Conservation (phyloP, 2,888 invertebrate genomes). For the Zootermopsis nevadensis region DNA sequence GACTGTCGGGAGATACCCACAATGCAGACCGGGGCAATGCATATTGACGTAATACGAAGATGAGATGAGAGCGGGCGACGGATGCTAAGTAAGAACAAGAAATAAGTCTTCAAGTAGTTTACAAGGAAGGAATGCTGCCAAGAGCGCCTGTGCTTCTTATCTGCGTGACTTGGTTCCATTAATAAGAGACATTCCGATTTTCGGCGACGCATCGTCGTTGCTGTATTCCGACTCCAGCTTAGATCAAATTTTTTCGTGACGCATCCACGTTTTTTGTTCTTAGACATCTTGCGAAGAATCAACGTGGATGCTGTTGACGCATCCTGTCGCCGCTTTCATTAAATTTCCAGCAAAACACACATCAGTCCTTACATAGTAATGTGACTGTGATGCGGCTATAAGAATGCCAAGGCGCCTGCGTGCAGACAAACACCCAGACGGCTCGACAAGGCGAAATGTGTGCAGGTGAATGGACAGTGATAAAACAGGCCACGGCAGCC, state of each 20-base stretch:
- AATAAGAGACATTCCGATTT: slow-evolving; percentile 6
- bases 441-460: too few relatives aligned
- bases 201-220: slow-evolving; percentile 2
- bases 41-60: not conserved
- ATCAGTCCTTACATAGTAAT: not conserved
- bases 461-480: too few relatives aligned
- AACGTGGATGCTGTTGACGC: not conserved
- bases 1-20: not conserved
- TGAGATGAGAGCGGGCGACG: not conserved
- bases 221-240: not conserved
- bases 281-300: not conserved
- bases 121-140: too few relatives aligned
- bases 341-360: not conserved
- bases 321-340: slow-evolving; percentile 8
- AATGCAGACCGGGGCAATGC: not conserved
- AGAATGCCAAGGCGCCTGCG: not conserved
- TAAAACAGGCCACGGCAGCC: too few relatives aligned
- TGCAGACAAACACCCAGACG: not conserved
- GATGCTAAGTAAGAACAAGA: too few relatives aligned
- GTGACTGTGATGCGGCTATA: not conserved
- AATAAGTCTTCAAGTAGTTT: not conserved
- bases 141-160: not conserved
- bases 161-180: not conserved
- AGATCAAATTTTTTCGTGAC: not conserved
- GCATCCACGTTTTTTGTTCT: not conserved